Evolutionary conservation across 1,140 invertebrate species (phyloP).

Genomic region (Ceratina japonica): DNA sequence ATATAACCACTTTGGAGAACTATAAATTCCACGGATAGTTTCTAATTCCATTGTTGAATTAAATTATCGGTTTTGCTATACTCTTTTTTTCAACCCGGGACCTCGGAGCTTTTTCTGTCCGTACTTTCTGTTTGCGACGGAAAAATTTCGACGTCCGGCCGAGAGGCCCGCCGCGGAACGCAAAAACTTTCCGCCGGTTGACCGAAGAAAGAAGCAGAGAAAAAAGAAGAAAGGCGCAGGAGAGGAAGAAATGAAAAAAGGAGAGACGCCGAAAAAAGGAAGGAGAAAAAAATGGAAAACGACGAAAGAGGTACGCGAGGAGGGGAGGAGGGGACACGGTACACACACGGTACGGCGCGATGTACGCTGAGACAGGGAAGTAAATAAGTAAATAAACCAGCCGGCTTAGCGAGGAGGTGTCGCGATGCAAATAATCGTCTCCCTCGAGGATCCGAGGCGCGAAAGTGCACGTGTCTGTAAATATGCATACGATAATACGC

Average conservation of each 20-base stretch:
- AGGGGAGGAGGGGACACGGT: conserved; percentile 11
- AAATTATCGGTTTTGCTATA: no score
- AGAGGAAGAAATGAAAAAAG: no score
- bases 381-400: conserved; percentile 76
- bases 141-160: background rate
- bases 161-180: background rate
- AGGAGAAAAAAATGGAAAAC: background rate
- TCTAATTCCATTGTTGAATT: no score
- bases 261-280: background rate
- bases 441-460: conserved; percentile 67
- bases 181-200: background rate
- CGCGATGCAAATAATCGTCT: conserved; percentile 72
- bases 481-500: conserved; percentile 66
- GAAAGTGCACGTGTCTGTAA: conserved; percentile 72
- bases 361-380: conserved; percentile 55
- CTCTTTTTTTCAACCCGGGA: no score
- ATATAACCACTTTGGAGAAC: background rate
- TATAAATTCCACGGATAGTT: background rate
- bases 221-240: background rate
- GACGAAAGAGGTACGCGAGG: conserved; percentile 21
- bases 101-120: background rate
- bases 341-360: conserved; percentile 46
- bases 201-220: background rate
- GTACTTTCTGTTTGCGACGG: background rate
- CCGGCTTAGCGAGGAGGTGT: conserved; percentile 71